Conservation (phyloP, 2,113 vertebrate species). For the Procavia capensis region DNA sequence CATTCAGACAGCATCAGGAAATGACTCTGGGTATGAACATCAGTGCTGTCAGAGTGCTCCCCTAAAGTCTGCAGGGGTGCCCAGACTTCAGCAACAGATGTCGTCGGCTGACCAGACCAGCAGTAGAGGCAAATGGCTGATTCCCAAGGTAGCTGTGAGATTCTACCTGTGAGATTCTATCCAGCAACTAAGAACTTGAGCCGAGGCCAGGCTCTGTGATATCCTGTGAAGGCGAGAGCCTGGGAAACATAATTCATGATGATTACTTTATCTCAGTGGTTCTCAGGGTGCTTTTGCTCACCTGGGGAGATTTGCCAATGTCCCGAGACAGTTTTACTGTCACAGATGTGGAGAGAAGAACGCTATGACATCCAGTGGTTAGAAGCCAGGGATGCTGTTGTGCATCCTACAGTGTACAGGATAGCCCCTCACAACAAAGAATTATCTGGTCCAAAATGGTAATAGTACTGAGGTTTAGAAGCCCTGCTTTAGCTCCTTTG, state of each 20-base stretch:
- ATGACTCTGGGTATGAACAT: fast-evolving
- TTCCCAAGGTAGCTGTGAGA: neutral
- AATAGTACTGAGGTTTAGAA: neutral
- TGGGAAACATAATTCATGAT: neutral
- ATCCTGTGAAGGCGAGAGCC: neutral
- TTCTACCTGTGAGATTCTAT: neutral
- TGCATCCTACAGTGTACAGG: neutral
- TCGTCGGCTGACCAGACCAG: fast-evolving
- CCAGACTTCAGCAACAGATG: neutral
- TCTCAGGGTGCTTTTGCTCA: neutral
- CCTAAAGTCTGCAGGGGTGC: fast-evolving
- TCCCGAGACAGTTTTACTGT: neutral
- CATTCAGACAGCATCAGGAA: neutral
- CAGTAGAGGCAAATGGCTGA: neutral
- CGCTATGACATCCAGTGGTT: neutral
- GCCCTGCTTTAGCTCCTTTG: neutral
- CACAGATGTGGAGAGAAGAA: neutral
- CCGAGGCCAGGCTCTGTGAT: neutral
- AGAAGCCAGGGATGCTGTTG: neutral
- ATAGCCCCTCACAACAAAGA: neutral
- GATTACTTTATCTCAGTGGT: neutral
- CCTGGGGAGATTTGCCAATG: neutral
- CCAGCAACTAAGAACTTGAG: neutral
- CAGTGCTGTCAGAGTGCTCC: fast-evolving
- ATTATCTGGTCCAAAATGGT: neutral